A percentile compares a stretch with the other conserved stretches of the same genome.
Evolutionary conservation across 2,888 invertebrate species (phyloP).

Genomic region (Salticus scenicus): DNA sequence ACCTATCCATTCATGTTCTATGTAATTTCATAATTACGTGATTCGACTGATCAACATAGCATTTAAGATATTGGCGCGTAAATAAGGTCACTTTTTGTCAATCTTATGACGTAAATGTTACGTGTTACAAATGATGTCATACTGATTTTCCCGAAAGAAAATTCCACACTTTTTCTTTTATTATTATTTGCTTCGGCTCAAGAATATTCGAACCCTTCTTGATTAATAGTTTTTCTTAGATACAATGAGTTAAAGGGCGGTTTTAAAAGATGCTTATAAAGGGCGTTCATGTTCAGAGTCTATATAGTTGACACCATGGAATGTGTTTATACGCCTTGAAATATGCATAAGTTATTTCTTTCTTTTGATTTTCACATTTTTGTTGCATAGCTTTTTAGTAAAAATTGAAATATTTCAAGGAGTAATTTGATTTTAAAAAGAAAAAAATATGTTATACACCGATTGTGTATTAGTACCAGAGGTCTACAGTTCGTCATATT

Average conservation of each 20-base stretch:
- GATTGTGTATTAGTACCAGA: too few relatives aligned
- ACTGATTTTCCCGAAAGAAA: background rate
- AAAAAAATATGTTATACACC: too few relatives aligned
- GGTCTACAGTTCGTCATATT: too few relatives aligned
- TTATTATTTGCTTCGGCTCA: background rate
- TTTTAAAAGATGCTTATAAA: background rate
- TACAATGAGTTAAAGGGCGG: conserved; percentile 1
- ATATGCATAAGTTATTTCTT: background rate
- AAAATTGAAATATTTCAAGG: too few relatives aligned
- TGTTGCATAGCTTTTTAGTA: too few relatives aligned
- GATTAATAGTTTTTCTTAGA: background rate
- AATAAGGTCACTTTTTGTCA: conserved; percentile 52
- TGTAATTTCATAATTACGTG: conserved; percentile 55
- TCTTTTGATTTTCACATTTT: background rate
- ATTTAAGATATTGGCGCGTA: conserved; percentile 61
- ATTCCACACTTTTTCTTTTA: background rate
- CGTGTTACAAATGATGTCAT: conserved; percentile 25
- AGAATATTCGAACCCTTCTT: background rate
- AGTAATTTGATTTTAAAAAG: too few relatives aligned
- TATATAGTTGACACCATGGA: background rate
- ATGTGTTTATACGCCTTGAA: conserved; percentile 11
- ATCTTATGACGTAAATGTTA: conserved; percentile 41
- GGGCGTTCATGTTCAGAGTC: background rate
- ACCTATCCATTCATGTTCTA: background rate
- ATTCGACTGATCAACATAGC: conserved; percentile 40